phyloP scores from a whole-genome alignment of 2,888 invertebrate species.

The Dryobota labecula region DNA sequence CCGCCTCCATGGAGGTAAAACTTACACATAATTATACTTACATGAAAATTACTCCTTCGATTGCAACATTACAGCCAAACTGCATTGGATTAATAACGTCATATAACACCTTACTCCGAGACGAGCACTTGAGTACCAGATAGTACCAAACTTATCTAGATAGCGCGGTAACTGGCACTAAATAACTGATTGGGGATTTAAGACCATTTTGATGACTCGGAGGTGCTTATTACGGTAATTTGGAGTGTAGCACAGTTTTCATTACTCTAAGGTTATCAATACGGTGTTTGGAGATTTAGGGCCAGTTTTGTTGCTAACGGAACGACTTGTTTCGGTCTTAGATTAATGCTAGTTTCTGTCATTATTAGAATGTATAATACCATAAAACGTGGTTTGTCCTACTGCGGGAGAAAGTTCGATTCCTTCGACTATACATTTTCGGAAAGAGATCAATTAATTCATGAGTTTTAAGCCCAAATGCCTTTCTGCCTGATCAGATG shows the following conservation, averaged over 20 bases:
- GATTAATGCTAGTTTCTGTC: too few relatives aligned
- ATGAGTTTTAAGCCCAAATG: neutral
- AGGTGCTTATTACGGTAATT: constrained; percentile 22
- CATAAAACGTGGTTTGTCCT: too few relatives aligned
- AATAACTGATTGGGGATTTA: constrained; percentile 39
- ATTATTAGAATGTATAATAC: neutral
- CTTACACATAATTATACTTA: neutral
- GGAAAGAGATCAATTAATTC: neutral
- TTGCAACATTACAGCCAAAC: constrained; percentile 16
- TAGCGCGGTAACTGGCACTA: constrained; percentile 27
- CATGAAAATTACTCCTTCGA: neutral
- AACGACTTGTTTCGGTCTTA: neutral
- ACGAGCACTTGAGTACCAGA: constrained; percentile 13
- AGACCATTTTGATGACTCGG: constrained; percentile 20
- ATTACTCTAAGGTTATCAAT: constrained; percentile 11
- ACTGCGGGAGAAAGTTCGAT: too few relatives aligned
- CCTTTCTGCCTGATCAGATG: neutral
- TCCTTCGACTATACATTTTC: too few relatives aligned
- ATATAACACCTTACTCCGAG: constrained; percentile 9
- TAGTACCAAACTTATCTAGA: constrained; percentile 19
- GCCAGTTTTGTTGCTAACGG: neutral
- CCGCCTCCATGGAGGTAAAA: too few relatives aligned
- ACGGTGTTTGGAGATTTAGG: neutral
- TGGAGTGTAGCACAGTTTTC: constrained; percentile 5
- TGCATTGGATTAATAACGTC: constrained; percentile 26